These are phyloP conservation scores for Larimichthys polyactis DNA, from an alignment of 2,113 vertebrate species.

Conservation along the genomic window DNA sequence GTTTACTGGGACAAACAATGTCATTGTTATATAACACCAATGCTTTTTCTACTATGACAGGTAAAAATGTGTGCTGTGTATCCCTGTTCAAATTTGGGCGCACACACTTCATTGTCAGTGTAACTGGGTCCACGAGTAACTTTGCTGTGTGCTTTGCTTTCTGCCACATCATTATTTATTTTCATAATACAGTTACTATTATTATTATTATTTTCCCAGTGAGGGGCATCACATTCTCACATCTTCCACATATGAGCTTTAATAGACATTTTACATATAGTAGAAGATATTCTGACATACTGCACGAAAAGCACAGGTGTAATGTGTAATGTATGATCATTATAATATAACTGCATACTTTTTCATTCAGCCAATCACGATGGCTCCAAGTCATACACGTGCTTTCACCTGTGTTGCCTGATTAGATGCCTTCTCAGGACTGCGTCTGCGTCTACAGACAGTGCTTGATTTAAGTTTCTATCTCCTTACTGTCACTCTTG, in stretches of 20 bases:
- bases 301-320: background rate
- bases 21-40: background rate
- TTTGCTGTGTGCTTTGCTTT: background rate
- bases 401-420: background rate
- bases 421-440: no score
- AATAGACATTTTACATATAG: background rate
- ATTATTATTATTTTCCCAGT: no score
- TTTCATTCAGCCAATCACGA: background rate
- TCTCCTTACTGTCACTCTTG: background rate
- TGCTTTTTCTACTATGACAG: background rate
- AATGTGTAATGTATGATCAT: background rate
- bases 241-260: background rate
- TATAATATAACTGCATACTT: background rate
- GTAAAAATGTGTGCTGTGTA: background rate
- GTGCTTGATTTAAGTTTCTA: background rate
- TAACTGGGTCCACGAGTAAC: background rate
- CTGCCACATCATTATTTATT: background rate
- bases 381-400: background rate
- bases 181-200: background rate
- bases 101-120: background rate
- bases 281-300: conserved; percentile 13
- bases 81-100: background rate
- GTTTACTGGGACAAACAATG: background rate
- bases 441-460: background rate
- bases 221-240: background rate